These are phyloP conservation scores for Cataglyphis livida DNA, from an alignment of 2,888 invertebrate species.

Conservation along the genomic window DNA sequence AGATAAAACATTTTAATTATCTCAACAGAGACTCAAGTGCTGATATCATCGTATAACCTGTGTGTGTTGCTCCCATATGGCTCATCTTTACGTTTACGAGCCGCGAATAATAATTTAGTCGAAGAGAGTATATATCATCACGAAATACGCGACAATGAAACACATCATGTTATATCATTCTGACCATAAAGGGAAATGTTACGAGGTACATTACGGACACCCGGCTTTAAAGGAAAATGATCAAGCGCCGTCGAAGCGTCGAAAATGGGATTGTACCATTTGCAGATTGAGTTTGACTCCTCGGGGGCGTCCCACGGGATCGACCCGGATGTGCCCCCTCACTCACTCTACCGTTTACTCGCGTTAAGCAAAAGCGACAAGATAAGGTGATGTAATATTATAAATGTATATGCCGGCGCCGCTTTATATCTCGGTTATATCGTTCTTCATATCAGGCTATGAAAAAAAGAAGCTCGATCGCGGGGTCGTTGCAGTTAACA, in stretches of 20 bases:
- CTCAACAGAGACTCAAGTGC: conserved; percentile 27
- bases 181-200: conserved; percentile 46
- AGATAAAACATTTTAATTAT: conserved; percentile 52
- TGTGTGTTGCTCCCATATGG: neutral
- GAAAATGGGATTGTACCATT: conserved; percentile 70
- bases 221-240: conserved; percentile 40
- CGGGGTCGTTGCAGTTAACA: neutral
- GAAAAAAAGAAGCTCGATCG: conserved; percentile 54
- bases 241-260: conserved; percentile 54
- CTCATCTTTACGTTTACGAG: conserved; percentile 30
- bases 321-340: conserved; percentile 56
- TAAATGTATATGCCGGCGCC: conserved; percentile 68
- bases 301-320: conserved; percentile 40
- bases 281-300: conserved; percentile 72
- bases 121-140: neutral
- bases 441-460: conserved; percentile 56
- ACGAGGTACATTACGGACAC: conserved; percentile 46
- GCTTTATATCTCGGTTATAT: conserved; percentile 70
- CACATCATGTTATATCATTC: conserved; percentile 37
- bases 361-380: conserved; percentile 43
- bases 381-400: conserved; percentile 69
- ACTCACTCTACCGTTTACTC: conserved; percentile 49
- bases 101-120: conserved; percentile 9
- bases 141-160: conserved; percentile 20
- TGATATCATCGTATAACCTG: conserved; percentile 19